Percentiles rank a stretch among this genome's conserved stretches.
These are phyloP conservation scores for Carcinoscorpius rotundicauda DNA, from an alignment of 1,140 invertebrate species.

Conservation along the genomic window DNA sequence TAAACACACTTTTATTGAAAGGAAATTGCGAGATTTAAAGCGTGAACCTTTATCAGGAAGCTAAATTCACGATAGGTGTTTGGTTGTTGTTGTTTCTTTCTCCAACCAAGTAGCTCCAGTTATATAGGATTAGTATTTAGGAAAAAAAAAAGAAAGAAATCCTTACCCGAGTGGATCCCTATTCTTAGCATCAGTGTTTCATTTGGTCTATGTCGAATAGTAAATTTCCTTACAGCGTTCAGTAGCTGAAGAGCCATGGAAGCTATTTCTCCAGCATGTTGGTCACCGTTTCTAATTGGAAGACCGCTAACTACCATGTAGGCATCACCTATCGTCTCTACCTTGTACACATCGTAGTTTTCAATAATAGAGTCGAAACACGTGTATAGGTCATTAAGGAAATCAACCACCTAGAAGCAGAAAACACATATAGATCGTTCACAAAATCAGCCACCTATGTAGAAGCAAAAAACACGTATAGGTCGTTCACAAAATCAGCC, in stretches of 20 bases:
- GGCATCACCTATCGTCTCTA: conserved; percentile 47
- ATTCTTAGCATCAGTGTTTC: conserved; percentile 86
- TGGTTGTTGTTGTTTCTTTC: too few relatives aligned
- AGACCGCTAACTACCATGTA: conserved; percentile 60
- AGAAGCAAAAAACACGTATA: too few relatives aligned
- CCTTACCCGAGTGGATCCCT: conserved; percentile 78
- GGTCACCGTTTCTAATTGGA: conserved; percentile 74
- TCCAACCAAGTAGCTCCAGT: too few relatives aligned
- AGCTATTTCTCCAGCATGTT: conserved; percentile 89
- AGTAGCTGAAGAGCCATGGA: conserved; percentile 90
- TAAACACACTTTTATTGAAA: too few relatives aligned
- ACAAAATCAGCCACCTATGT: too few relatives aligned
- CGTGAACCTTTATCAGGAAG: too few relatives aligned
- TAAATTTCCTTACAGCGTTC: conserved; percentile 74
- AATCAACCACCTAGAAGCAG: conserved; percentile 39
- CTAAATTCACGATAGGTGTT: too few relatives aligned
- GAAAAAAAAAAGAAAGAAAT: neutral
- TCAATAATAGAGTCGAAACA: conserved; percentile 84
- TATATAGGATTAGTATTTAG: too few relatives aligned
- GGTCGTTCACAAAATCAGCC: conserved; percentile 37
- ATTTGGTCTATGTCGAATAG: conserved; percentile 79
- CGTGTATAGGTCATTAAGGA: conserved; percentile 83
- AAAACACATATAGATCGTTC: conserved; percentile 35
- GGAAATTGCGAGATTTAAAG: too few relatives aligned
- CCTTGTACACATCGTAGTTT: conserved; percentile 84